phyloP scores from a whole-genome alignment of 92 coral and sea anemone species.

The Epizoanthus illoricatus region DNA sequence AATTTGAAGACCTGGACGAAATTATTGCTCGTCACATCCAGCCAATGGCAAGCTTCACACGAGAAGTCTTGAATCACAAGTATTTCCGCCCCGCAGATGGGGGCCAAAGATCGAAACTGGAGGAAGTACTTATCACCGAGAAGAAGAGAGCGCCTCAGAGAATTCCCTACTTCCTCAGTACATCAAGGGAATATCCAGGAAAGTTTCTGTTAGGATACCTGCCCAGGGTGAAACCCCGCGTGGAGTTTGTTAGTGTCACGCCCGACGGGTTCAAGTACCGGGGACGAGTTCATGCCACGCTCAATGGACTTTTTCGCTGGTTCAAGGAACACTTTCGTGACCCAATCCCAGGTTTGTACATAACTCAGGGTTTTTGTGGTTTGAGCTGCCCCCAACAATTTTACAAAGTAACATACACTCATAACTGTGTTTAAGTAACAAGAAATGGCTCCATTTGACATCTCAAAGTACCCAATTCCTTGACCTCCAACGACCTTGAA shows the following conservation, averaged over 20 bases:
- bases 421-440: no score
- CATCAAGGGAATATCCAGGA: conserved; percentile 89
- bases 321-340: conserved; percentile 98
- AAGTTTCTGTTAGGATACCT: conserved; percentile 92
- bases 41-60: conserved; percentile 94
- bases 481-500: no score
- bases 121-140: conserved; percentile 71
- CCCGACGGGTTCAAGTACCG: conserved; percentile 96
- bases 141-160: conserved; percentile 87
- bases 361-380: background rate
- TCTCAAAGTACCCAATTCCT: no score
- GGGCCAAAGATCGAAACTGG: conserved; percentile 67
- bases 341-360: conserved; percentile 89
- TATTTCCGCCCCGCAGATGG: conserved; percentile 89
- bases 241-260: conserved; percentile 80
- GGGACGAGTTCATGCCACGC: conserved; percentile 87
- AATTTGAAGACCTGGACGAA: conserved; percentile 97
- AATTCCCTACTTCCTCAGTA: conserved; percentile 84
- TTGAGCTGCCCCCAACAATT: no score
- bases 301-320: conserved; percentile 93
- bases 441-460: no score
- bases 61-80: conserved; percentile 84
- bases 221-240: conserved; percentile 88
- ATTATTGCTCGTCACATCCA: conserved; percentile 97
- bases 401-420: no score